Evolutionary conservation across 1,140 invertebrate species (phyloP).

Genomic region (Pantala flavescens): DNA sequence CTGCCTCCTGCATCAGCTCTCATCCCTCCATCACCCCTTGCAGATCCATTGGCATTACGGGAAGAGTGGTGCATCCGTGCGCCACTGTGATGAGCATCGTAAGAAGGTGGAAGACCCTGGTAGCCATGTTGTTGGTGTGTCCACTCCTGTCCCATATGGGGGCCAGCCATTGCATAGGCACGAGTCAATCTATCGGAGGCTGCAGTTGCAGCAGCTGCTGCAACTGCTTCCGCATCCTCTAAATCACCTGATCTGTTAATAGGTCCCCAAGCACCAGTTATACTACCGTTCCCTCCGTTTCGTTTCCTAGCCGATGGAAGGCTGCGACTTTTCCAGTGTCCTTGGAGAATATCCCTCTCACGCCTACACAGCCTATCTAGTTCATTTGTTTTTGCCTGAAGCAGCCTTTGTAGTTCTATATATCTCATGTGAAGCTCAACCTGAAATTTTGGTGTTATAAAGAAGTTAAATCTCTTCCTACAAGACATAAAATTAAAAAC

Average conservation of each 20-base stretch:
- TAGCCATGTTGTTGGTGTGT: not conserved
- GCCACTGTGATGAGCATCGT: not conserved
- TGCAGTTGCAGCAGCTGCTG: not conserved
- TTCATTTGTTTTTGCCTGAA: conserved; percentile 79
- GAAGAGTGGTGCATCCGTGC: not conserved
- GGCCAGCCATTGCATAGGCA: not conserved
- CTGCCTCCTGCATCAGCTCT: not conserved
- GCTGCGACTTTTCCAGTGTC: conserved; percentile 79
- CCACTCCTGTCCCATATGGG: not conserved
- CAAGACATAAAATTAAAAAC: conserved; percentile 23
- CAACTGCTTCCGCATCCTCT: not conserved
- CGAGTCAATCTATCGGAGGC: not conserved
- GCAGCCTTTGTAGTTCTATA: conserved; percentile 70
- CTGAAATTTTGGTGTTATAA: conserved; percentile 28
- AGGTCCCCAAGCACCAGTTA: not conserved
- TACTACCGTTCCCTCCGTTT: not conserved
- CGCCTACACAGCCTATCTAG: conserved; percentile 69
- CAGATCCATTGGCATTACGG: not conserved
- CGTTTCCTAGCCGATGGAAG: conserved; percentile 58
- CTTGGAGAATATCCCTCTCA: conserved; percentile 70
- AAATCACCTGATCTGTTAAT: not conserved
- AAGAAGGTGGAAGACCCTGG: not conserved
- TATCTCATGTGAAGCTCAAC: conserved; percentile 84
- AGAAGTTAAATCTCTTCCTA: not conserved
- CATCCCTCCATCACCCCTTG: conserved; percentile 3